phyloP scores from a whole-genome alignment of 2,888 invertebrate genomes.

The Sceliomorpha sp. region DNA sequence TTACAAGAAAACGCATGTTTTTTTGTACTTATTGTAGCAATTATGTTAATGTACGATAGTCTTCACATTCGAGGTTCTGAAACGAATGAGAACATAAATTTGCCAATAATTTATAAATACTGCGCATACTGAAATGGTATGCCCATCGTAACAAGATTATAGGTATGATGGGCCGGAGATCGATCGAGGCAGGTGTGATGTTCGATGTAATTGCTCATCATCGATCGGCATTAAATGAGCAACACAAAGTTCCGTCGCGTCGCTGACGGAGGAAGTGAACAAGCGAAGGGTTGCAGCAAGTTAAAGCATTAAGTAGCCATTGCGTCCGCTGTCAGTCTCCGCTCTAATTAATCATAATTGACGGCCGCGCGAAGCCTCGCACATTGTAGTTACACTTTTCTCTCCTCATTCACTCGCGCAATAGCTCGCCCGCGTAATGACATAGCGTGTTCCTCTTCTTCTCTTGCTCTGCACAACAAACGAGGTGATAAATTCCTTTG shows the following conservation, averaged over 20 bases:
- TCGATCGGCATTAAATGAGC: conserved; percentile 40
- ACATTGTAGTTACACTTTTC: conserved; percentile 64
- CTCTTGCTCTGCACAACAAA: conserved; percentile 9
- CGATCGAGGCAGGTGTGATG: conserved; percentile 52
- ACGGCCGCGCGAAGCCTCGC: conserved; percentile 78
- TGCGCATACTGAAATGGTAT: too few relatives aligned
- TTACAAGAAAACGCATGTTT: too few relatives aligned
- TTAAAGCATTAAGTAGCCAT: conserved; percentile 77
- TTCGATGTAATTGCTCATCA: too few relatives aligned
- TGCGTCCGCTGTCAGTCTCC: conserved; percentile 80
- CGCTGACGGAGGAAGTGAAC: conserved; percentile 64
- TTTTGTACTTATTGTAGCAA: too few relatives aligned
- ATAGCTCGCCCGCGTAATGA: conserved; percentile 20
- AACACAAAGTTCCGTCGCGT: conserved; percentile 50
- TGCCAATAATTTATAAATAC: too few relatives aligned
- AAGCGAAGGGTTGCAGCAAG: conserved; percentile 72
- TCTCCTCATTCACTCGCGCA: conserved; percentile 37
- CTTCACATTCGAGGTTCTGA: too few relatives aligned
- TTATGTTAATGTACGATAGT: too few relatives aligned
- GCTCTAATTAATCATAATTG: conserved; percentile 80
- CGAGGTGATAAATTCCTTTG: conserved; percentile 2
- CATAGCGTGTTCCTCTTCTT: conserved; percentile 21
- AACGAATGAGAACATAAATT: too few relatives aligned
- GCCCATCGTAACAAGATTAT: conserved; percentile 47
- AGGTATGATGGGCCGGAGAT: conserved; percentile 46